A percentile compares a stretch with the other conserved stretches of the same genome.
Conservation (phyloP, 1,140 invertebrate genomes). For the Teleopsis dalmanni region DNA sequence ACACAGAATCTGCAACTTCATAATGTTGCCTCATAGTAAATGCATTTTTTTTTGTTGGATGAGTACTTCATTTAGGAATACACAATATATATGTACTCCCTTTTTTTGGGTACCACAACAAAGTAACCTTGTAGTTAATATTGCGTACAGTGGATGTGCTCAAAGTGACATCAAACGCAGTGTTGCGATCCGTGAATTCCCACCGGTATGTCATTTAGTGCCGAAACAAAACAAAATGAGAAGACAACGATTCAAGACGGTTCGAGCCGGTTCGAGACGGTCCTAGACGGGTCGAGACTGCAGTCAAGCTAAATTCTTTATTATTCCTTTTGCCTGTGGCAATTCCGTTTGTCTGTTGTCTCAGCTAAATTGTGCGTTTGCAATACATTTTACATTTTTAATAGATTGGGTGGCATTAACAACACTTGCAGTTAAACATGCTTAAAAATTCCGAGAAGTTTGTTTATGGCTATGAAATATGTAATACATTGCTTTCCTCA, state of each 20-base stretch:
- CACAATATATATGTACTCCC: too few relatives aligned
- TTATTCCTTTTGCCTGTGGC: background rate
- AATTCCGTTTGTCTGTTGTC: background rate
- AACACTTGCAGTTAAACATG: conserved; percentile 21
- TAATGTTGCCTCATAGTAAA: too few relatives aligned
- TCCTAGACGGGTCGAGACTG: background rate
- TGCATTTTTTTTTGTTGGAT: too few relatives aligned
- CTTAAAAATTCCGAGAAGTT: too few relatives aligned
- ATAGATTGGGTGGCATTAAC: conserved; percentile 40
- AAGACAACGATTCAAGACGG: background rate
- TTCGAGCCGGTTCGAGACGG: background rate
- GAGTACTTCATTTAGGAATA: too few relatives aligned
- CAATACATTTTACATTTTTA: conserved; percentile 44
- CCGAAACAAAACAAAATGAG: background rate
- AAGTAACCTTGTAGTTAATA: too few relatives aligned
- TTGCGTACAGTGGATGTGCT: conserved; percentile 1
- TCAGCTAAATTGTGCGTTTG: conserved; percentile 11
- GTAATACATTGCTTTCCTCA: too few relatives aligned
- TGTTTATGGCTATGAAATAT: too few relatives aligned
- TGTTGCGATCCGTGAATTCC: background rate
- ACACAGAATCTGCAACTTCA: too few relatives aligned
- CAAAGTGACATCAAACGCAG: conserved; percentile 9
- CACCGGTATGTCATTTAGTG: background rate
- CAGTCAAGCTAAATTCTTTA: background rate
- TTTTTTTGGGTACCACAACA: too few relatives aligned